These are phyloP conservation scores for Cyprinus carpio DNA, from an alignment of 2,113 vertebrate genomes.

Conservation along the genomic window DNA sequence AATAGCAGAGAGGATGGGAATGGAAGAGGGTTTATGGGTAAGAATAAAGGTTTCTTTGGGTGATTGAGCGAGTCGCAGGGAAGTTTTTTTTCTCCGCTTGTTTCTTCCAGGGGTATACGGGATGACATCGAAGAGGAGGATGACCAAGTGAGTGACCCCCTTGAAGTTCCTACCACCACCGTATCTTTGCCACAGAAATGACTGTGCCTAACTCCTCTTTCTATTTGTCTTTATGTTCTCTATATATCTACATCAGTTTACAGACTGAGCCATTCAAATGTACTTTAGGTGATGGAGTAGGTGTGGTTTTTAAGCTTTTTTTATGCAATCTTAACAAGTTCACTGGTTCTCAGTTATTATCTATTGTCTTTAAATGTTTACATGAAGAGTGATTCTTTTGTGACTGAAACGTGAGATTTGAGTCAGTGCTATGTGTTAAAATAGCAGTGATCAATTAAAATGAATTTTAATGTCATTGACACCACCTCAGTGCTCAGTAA, in stretches of 20 bases:
- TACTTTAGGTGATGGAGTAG: background rate
- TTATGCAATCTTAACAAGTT: background rate
- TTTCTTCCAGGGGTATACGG: conserved; percentile 99
- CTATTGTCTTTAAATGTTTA: background rate
- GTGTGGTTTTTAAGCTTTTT: background rate
- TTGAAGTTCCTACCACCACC: conserved; percentile 79
- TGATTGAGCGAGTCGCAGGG: conserved; percentile 99
- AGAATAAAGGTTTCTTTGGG: conserved; percentile 77
- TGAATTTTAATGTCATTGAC: background rate
- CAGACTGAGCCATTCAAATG: background rate
- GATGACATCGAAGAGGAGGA: conserved; percentile 99
- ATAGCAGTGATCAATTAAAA: background rate
- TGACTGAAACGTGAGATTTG: background rate
- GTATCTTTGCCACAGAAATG: conserved; percentile 39
- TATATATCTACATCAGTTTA: background rate
- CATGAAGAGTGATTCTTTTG: background rate
- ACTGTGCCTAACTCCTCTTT: conserved; percentile 21
- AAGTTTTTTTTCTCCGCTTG: conserved; percentile 99
- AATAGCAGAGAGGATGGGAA: conserved; percentile 3
- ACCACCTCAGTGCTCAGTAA: background rate
- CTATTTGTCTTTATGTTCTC: background rate
- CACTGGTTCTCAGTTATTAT: background rate
- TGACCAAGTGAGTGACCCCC: conserved; percentile 99
- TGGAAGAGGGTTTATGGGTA: conserved; percentile 42
- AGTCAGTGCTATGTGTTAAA: background rate